A percentile compares a stretch with the other conserved stretches of the same genome.
Evolutionary conservation across 1,140 invertebrate genomes (phyloP).

Genomic region (Ceratosolen solmsi): DNA sequence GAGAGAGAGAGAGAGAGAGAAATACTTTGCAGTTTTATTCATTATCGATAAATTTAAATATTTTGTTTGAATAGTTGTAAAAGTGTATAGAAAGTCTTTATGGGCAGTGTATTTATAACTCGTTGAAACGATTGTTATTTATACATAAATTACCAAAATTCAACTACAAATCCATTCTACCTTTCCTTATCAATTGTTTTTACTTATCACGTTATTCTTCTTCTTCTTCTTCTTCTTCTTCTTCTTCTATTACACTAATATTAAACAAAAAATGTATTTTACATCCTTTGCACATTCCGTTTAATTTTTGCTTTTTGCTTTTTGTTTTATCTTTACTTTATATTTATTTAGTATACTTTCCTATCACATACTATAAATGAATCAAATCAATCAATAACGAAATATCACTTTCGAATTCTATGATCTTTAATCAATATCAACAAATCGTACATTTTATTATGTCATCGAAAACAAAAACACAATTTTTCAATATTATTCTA

Average conservation of each 20-base stretch:
- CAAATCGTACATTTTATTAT: background rate
- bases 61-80: background rate
- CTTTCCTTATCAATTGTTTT: background rate
- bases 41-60: background rate
- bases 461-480: background rate
- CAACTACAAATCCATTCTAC: background rate
- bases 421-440: background rate
- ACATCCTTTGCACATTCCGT: background rate
- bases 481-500: background rate
- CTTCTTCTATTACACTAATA: no score
- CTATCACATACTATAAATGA: background rate
- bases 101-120: conserved; percentile 1
- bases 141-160: background rate
- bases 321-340: no score
- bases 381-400: background rate
- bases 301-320: no score
- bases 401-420: background rate
- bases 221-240: no score
- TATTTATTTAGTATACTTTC: background rate
- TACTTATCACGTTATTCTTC: background rate
- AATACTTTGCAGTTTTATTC: background rate
- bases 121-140: conserved; percentile 6
- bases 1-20: no score
- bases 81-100: background rate
- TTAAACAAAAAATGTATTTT: background rate